Percentiles rank a stretch among this genome's conserved stretches.
Evolutionary conservation across 1,140 invertebrate species (phyloP).

Genomic region (Magallana gigas): DNA sequence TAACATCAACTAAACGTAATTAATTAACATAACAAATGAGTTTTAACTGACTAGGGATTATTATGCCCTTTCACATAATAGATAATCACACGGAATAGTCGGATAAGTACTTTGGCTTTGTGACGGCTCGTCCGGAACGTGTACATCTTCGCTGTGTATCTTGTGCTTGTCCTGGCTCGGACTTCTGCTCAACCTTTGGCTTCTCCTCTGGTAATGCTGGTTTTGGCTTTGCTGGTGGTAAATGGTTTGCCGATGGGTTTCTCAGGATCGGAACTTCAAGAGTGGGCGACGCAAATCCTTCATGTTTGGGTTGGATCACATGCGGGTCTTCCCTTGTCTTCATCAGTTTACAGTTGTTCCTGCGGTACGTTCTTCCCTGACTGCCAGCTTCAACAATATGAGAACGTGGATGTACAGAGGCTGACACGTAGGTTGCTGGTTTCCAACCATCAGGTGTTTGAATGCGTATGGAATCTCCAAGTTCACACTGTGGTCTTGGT

Average conservation of each 20-base stretch:
- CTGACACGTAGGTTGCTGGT: conserved; percentile 27
- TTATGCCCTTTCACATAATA: not conserved
- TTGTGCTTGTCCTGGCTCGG: not conserved
- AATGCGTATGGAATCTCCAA: conserved; percentile 23
- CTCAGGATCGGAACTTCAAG: not conserved
- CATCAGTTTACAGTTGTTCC: not conserved
- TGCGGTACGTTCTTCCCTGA: not conserved
- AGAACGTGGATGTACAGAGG: not conserved
- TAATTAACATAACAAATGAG: too few species aligned
- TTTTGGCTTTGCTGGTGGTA: not conserved
- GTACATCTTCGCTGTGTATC: not conserved
- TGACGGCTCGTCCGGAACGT: not conserved
- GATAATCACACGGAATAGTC: not conserved
- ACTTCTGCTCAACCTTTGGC: not conserved
- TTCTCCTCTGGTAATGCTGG: not conserved
- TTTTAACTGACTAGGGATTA: too few species aligned
- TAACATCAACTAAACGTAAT: too few species aligned
- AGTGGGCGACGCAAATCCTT: not conserved
- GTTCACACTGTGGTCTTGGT: not conserved
- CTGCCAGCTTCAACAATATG: conserved; percentile 34
- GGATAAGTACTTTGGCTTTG: not conserved
- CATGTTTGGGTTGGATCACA: not conserved
- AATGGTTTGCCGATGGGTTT: not conserved
- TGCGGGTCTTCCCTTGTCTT: conserved; percentile 40
- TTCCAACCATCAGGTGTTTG: conserved; percentile 32